A percentile compares a stretch with the other conserved stretches of the same genome.
These are phyloP conservation scores for Oopsacas minuta DNA, from an alignment of 37 sponge, comb jelly and placozoan genomes.

Conservation along the genomic window DNA sequence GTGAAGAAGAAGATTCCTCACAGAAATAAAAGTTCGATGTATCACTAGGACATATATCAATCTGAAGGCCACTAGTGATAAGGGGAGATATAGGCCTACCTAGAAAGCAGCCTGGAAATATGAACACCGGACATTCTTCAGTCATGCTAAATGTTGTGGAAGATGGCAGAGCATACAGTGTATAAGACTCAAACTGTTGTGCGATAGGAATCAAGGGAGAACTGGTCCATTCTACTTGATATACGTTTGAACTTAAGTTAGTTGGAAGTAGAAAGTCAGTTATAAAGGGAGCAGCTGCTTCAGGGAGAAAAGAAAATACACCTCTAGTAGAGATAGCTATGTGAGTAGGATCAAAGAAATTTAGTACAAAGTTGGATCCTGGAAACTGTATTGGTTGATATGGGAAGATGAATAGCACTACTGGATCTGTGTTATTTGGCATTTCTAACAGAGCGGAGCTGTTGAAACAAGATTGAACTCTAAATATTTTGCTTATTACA, in stretches of 20 bases:
- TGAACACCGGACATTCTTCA: not conserved
- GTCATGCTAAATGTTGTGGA: not conserved
- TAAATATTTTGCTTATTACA: not conserved
- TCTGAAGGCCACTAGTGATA: not conserved
- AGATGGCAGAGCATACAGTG: not conserved
- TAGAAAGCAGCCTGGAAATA: not conserved
- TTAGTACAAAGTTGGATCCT: not conserved
- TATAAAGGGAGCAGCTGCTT: not conserved
- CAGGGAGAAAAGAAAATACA: not conserved
- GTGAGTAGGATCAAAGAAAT: not conserved
- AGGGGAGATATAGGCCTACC: not conserved
- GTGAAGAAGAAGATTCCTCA: not conserved
- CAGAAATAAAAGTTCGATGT: not conserved
- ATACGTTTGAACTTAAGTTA: not conserved
- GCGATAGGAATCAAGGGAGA: not conserved
- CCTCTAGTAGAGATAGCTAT: not conserved
- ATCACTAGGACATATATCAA: not conserved
- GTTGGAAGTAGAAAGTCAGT: not conserved
- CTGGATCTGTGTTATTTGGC: not conserved
- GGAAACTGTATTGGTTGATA: not conserved
- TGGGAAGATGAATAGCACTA: not conserved
- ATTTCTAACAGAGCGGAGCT: not conserved
- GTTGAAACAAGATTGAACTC: not conserved
- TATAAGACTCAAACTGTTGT: conserved; percentile 1
- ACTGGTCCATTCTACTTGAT: not conserved